Conservation (phyloP, 2,113 vertebrate genomes). For the Balaenoptera acutorostrata region DNA sequence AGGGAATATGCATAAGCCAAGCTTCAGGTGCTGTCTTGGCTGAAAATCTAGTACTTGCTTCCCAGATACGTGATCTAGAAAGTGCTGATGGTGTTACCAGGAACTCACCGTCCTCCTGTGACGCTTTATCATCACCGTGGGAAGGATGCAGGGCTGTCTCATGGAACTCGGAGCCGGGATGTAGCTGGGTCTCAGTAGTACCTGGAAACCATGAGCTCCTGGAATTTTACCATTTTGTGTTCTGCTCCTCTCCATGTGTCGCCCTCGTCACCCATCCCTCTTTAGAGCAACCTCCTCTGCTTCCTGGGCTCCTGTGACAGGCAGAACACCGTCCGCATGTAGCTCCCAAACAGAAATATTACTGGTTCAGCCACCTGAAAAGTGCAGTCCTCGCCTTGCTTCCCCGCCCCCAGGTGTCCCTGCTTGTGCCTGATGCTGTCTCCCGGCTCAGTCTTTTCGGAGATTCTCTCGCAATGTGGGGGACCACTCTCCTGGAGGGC, state of each 20-base stretch:
- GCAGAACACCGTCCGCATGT: not conserved
- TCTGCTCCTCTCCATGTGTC: not conserved
- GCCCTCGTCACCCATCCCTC: not conserved
- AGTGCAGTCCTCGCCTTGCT: not conserved
- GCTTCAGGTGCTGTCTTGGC: not conserved
- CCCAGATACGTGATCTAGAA: not conserved
- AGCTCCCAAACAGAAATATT: not conserved
- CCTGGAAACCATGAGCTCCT: not conserved
- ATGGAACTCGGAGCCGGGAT: not conserved
- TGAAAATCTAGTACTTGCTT: not conserved
- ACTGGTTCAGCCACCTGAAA: not conserved
- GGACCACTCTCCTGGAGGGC: not conserved
- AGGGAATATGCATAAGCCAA: not conserved
- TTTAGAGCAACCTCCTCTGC: not conserved
- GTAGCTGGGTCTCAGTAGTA: not conserved
- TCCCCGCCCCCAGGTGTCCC: too few relatives aligned
- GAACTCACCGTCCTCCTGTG: accelerated
- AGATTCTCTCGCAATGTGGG: not conserved
- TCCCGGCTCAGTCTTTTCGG: not conserved
- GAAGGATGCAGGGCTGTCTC: not conserved
- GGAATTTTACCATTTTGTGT: not conserved
- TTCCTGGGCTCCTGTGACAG: accelerated
- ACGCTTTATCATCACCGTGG: not conserved
- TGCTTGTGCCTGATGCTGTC: not conserved
- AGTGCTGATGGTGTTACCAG: too few relatives aligned